Conservation (phyloP, 2,797 vertebrate genomes). For the Chelon labrosus region DNA sequence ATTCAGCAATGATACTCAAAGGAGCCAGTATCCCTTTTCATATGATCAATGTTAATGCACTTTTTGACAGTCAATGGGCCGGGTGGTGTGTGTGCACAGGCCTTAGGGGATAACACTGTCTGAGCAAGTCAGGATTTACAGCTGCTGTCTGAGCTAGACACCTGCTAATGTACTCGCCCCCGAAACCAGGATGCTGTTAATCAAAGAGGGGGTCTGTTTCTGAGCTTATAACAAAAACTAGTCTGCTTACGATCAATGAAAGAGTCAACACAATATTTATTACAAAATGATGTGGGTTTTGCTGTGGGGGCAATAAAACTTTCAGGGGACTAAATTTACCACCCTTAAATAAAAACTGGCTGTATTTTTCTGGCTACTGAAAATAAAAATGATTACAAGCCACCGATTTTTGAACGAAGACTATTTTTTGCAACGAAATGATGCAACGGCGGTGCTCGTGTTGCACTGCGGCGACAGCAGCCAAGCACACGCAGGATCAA, state of each 20-base stretch:
- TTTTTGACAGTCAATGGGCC: conserved; percentile 40
- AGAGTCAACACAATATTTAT: conserved; percentile 12
- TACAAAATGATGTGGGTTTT: conserved; percentile 14
- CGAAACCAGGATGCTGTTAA: conserved; percentile 7
- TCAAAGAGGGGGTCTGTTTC: conserved; percentile 19
- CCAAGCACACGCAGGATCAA: conserved; percentile 5
- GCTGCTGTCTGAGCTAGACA: conserved; percentile 29
- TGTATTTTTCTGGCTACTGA: conserved; percentile 11
- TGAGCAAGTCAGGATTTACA: conserved; percentile 45
- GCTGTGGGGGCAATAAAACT: background rate
- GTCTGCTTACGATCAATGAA: conserved; percentile 6
- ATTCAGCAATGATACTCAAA: conserved; percentile 22
- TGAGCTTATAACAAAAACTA: conserved; percentile 9
- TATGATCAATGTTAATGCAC: conserved; percentile 61
- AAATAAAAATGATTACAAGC: conserved; percentile 20
- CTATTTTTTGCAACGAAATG: conserved; percentile 14
- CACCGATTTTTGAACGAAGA: conserved; percentile 1
- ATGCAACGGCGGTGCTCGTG: conserved; percentile 1
- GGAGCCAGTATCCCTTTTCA: conserved; percentile 28
- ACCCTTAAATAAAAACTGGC: background rate
- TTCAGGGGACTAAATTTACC: background rate
- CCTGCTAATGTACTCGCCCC: conserved; percentile 32
- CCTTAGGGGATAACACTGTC: conserved; percentile 19
- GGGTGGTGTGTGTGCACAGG: conserved; percentile 17
- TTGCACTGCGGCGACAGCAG: conserved; percentile 6